phyloP scores from a whole-genome alignment of 2,797 vertebrate species.

The Mus spretus region DNA sequence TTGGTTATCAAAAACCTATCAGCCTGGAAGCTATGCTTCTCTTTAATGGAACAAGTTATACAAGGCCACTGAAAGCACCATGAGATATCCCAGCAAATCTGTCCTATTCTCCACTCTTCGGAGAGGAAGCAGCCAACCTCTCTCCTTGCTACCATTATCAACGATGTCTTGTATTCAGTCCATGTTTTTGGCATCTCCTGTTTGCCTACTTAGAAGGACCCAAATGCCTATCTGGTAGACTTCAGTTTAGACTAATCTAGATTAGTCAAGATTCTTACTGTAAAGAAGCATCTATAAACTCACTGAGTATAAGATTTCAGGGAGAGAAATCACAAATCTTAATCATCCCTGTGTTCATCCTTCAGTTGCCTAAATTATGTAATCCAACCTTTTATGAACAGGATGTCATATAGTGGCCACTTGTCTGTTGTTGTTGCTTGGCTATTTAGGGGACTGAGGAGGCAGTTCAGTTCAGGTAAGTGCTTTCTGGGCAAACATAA shows the following conservation, averaged over 20 bases:
- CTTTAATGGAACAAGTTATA: not conserved
- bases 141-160: not conserved
- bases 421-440: not conserved
- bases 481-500: not conserved
- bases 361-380: not conserved
- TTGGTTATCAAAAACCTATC: not conserved
- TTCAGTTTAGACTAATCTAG: not conserved
- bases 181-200: not conserved
- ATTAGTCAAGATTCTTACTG: not conserved
- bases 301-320: not conserved
- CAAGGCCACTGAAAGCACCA: not conserved
- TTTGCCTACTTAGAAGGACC: not conserved
- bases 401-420: not conserved
- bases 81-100: not conserved
- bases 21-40: not conserved
- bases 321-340: not conserved
- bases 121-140: not conserved
- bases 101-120: not conserved
- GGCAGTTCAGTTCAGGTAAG: not conserved
- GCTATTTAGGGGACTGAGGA: not conserved
- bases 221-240: not conserved
- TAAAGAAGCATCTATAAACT: not conserved
- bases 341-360: not conserved
- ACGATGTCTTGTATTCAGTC: too few species aligned
- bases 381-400: not conserved